phyloP scores from a whole-genome alignment of 2,888 invertebrate genomes.

The Cheilosia scutellata region DNA sequence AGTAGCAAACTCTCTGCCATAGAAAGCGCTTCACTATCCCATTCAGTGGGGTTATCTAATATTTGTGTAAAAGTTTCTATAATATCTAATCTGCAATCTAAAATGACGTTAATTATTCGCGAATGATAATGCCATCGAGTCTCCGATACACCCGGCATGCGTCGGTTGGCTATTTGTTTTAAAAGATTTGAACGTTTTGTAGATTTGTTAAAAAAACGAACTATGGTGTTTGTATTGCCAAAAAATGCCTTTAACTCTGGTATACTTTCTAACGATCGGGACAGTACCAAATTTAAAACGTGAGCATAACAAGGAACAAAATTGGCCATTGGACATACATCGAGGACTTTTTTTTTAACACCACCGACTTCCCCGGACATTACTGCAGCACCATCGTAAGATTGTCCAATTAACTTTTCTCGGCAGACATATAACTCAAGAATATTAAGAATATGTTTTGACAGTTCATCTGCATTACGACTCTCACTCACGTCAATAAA shows the following conservation, averaged over 20 bases:
- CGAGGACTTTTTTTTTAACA: conserved; percentile 25
- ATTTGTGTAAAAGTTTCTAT: conserved; percentile 35
- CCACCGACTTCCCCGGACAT: conserved; percentile 28
- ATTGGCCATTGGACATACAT: conserved; percentile 34
- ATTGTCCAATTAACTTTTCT: conserved; percentile 35
- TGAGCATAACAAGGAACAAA: conserved; percentile 28
- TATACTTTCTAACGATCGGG: conserved; percentile 26
- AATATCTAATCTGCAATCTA: conserved; percentile 34
- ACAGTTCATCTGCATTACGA: conserved; percentile 40
- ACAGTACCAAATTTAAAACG: conserved; percentile 32
- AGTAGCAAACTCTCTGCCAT: background rate
- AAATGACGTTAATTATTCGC: conserved; percentile 28
- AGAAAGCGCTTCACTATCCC: conserved; percentile 34
- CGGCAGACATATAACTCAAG: conserved; percentile 29
- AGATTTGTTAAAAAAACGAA: conserved; percentile 37
- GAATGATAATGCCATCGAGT: conserved; percentile 49
- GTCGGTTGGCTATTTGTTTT: conserved; percentile 38
- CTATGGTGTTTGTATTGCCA: conserved; percentile 15
- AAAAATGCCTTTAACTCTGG: conserved; percentile 28
- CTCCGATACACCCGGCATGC: conserved; percentile 28
- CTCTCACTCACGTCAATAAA: conserved; percentile 26
- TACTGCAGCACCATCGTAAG: conserved; percentile 40
- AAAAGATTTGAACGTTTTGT: conserved; percentile 39
- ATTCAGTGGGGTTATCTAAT: conserved; percentile 30
- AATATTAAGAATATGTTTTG: conserved; percentile 26